Evolutionary conservation across 2,888 invertebrate species (phyloP), one percentile per base, ranked within the genome.

Genomic region (Caradrina kadenii): DNA sequence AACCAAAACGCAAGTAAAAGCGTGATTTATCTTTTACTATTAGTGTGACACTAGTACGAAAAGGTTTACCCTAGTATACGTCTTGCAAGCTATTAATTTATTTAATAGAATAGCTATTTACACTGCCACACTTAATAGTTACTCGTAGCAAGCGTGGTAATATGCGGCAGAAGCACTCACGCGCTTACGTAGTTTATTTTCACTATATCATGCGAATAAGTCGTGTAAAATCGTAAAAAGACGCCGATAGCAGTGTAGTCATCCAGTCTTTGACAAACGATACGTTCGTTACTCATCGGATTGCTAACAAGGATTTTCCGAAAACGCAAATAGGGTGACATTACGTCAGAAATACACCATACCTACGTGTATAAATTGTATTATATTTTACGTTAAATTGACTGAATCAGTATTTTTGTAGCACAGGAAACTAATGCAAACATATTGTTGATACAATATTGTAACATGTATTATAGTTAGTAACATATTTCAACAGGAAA

Each of bases 331-430:
- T 63, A 53, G 52, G n/a, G 22, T 82, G 80, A 82, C n/a, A n/a
- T n/a, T n/a, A n/a, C 80, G 80, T 81, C 81, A 76, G 52, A 58
- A 65, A 73, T 59, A 69, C 55, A 73, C 61, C 60, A 35, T 58
- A 62, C 21, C 39, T 45, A 45, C 15, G 63, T 75, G 69, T 73
- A 76, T 64, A 69, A 73, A 65, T 71, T 74, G 67, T 82, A 73
- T 67, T 72, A 65, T 75, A 67, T 72, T 61, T 81, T 66, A 71
- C 74, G 55, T 72, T 68, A 75, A 77, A 73, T 73, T 72, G 66
- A 75, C 81, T 78, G 73, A 79, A 82, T 82, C 83, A 83, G 83
- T 82, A 82, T 83, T 83, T 81, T 80, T 73, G 66, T 69, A 66
- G 56, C 56, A 69, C 74, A 80, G 72, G 81, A 69, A 78, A 75